Percentiles rank a stretch among this genome's conserved stretches.
Evolutionary conservation across 2,113 vertebrate genomes (phyloP).

Genomic region (Peromyscus californicus): DNA sequence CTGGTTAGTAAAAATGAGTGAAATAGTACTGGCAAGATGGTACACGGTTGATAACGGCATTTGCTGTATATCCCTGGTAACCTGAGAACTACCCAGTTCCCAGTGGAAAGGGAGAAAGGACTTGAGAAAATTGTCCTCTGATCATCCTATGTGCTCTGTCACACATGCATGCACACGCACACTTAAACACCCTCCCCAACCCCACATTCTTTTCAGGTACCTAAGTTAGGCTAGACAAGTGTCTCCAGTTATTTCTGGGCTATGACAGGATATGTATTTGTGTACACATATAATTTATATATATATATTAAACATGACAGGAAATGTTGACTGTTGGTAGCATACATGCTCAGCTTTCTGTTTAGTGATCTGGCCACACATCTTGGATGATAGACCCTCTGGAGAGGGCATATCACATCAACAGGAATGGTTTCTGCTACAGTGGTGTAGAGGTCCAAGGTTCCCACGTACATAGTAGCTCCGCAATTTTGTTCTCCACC

Average conservation of each 20-base stretch:
- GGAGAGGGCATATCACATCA: background rate
- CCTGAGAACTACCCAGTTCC: background rate
- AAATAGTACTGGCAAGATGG: background rate
- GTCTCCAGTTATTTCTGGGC: conserved; percentile 12
- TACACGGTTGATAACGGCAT: background rate
- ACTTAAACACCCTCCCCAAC: background rate
- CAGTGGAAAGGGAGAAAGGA: too few relatives aligned
- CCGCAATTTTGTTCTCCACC: background rate
- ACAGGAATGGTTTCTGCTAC: background rate
- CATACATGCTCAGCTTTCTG: accelerated
- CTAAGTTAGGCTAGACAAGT: background rate
- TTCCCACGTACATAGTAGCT: accelerated
- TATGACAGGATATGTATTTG: background rate
- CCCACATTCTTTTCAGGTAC: background rate
- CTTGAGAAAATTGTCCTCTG: background rate
- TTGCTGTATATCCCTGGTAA: too few relatives aligned
- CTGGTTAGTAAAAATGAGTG: background rate
- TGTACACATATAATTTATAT: background rate
- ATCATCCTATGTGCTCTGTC: too few relatives aligned
- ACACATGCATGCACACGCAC: background rate
- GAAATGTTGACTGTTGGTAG: background rate
- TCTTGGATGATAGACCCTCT: background rate
- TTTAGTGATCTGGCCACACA: accelerated
- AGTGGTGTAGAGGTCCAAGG: background rate
- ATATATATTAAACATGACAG: too few relatives aligned